A percentile compares a stretch with the other conserved stretches of the same genome.
Evolutionary conservation across 35 echinoderm and acorn worm genomes (phyloP).

Genomic region (Ophiothrix spiculata): DNA sequence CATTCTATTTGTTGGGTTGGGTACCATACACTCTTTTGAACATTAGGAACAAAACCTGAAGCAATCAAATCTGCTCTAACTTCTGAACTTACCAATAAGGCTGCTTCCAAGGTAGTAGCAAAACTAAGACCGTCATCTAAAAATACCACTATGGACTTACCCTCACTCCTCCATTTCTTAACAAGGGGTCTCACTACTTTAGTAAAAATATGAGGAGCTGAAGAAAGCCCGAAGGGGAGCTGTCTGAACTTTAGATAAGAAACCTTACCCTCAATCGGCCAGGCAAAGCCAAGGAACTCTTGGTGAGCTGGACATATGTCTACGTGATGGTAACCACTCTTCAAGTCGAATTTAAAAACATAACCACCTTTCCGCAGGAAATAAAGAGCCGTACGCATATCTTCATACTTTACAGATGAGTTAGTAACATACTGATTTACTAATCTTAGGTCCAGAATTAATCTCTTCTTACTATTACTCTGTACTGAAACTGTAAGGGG

Average conservation of each 20-base stretch:
- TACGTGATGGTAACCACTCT: conserved; percentile 10
- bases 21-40: conserved; percentile 8
- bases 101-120: background rate
- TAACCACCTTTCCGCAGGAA: background rate
- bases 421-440: conserved; percentile 6
- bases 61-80: background rate
- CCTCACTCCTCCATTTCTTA: conserved; percentile 26
- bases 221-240: conserved; percentile 15
- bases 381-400: background rate
- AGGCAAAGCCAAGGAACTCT: background rate
- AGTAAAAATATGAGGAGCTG: conserved; percentile 20
- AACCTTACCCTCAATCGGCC: background rate
- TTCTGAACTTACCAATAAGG: background rate
- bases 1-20: background rate
- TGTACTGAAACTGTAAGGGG: conserved; percentile 2
- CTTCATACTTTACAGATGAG: background rate
- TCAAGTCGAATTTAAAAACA: conserved; percentile 16
- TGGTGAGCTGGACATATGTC: conserved; percentile 2
- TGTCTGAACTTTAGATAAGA: conserved; percentile 1
- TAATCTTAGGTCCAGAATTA: conserved; percentile 14
- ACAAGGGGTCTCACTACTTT: conserved; percentile 14
- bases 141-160: conserved; percentile 11
- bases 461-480: background rate
- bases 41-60: background rate
- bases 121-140: conserved; percentile 28